Percentiles rank a stretch among this genome's conserved stretches.
These are phyloP conservation scores for Brienomyrus longianalis DNA, from an alignment of 2,113 vertebrate genomes.

Conservation along the genomic window DNA sequence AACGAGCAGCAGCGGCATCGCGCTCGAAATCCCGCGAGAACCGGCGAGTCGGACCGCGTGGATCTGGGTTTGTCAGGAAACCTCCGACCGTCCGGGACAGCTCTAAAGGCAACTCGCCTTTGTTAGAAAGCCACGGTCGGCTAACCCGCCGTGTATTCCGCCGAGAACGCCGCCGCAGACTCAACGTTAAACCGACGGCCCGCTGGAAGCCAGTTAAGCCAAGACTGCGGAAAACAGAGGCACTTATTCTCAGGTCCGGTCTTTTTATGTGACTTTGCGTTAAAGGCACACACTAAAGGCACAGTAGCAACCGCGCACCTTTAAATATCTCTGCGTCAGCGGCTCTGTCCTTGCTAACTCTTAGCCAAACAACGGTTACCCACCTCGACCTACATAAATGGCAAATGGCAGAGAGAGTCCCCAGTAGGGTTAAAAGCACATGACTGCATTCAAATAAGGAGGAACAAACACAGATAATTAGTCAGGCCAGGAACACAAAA, in stretches of 20 bases:
- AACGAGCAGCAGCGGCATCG: neutral
- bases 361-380: constrained; percentile 55
- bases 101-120: neutral
- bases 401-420: constrained; percentile 67
- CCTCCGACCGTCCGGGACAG: neutral
- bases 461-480: constrained; percentile 73
- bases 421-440: constrained; percentile 66
- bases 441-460: constrained; percentile 66
- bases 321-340: neutral
- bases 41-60: neutral
- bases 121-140: neutral
- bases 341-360: constrained; percentile 5
- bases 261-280: neutral
- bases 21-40: neutral
- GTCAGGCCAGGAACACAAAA: constrained; percentile 65
- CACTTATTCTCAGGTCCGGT: neutral
- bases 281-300: neutral
- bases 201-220: neutral
- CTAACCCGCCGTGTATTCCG: neutral
- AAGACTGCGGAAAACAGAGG: neutral
- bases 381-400: constrained; percentile 68
- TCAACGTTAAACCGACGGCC: neutral
- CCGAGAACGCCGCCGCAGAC: no score
- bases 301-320: neutral
- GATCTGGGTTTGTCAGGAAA: neutral